Base-by-base conservation (phyloP, 2,797 vertebrate species). In the Trachops cirrhosus region DNA sequence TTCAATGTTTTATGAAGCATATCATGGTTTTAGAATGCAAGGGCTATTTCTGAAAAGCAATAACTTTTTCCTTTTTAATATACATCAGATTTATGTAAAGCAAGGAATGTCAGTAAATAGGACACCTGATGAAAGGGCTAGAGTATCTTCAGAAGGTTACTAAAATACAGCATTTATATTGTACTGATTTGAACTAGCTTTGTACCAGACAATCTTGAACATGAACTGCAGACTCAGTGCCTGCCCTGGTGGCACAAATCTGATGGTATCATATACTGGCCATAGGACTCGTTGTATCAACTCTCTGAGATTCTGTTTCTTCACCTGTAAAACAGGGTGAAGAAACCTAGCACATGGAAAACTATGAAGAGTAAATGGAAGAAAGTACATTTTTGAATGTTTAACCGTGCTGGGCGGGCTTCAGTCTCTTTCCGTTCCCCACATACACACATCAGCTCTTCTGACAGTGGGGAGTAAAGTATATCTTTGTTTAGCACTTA, bases 1-100 rank as follows among this genome's bases (percentile, higher is more conserved):
- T 70, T 93, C 50, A 93, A 8, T 71, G 34, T 84, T 95, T 93
- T 92, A n/a, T 26, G 80, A 94, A 85, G 52, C 1, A 75, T 29
- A 57, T 37, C 19, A 44, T 59, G 44, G 70, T 86, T 95, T 89
- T 79, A 86, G 71, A 79, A 89, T 88, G 62, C 26, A 86, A 91
- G 46, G 50, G 68, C 68, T 64, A 62, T 73, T 52, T 88, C 48
- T 89, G 29, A 68, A 85, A 86, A 92, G 37, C 26, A 68, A 85
- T 32, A 22, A 62, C 9, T 78, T 94, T 68, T 74, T 59, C 54
- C 39, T 46, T 95, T 89, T 74, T 62, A 15, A 79, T 70, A 12
- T 73, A 41, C 62, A n/a, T 77, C 52, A 54, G 50, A 64, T 54
- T 88, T 93, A 80, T 39, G 79, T 85, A 91, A 79, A 92, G 21